These are phyloP conservation scores for Sorex araneus DNA, from an alignment of 2,113 vertebrate genomes.

Conservation along the genomic window DNA sequence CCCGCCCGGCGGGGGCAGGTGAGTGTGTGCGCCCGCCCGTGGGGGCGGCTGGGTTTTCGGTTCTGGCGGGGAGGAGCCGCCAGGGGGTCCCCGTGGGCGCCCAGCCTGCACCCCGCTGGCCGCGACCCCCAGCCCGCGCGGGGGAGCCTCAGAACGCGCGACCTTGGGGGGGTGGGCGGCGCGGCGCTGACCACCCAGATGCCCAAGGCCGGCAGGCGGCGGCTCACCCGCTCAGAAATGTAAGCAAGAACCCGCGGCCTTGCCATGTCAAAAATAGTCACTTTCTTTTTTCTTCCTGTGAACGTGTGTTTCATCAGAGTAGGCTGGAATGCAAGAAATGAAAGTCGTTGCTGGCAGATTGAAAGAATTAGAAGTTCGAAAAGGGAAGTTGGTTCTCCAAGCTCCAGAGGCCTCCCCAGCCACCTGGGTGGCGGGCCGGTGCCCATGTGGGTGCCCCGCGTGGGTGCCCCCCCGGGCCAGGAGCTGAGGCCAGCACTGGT, in stretches of 20 bases:
- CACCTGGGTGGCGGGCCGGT: neutral
- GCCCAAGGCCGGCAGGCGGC: neutral
- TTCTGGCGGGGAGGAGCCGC: neutral
- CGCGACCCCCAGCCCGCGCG: no score
- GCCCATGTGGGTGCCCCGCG: no score
- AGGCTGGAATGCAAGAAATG: constrained; percentile 68
- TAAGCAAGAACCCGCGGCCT: constrained; percentile 65
- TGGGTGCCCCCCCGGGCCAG: neutral
- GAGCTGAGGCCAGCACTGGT: neutral
- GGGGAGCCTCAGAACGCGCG: neutral
- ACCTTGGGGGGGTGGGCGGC: no score
- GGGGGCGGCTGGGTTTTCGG: no score
- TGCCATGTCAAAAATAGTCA: constrained; percentile 62
- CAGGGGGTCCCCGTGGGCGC: neutral
- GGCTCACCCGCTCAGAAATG: constrained; percentile 49
- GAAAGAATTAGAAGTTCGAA: constrained; percentile 63
- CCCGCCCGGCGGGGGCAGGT: constrained; percentile 81
- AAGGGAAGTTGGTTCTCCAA: constrained; percentile 67
- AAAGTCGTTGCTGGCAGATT: constrained; percentile 57
- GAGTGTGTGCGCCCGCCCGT: constrained; percentile 53
- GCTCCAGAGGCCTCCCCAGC: neutral
- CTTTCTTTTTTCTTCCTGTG: constrained; percentile 12
- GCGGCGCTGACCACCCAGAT: neutral
- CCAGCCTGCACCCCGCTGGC: neutral
- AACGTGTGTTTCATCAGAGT: constrained; percentile 36